Evolutionary conservation across 2,797 vertebrate genomes (phyloP), one percentile per base, ranked within the genome.

Genomic region (Mastacembelus armatus): DNA sequence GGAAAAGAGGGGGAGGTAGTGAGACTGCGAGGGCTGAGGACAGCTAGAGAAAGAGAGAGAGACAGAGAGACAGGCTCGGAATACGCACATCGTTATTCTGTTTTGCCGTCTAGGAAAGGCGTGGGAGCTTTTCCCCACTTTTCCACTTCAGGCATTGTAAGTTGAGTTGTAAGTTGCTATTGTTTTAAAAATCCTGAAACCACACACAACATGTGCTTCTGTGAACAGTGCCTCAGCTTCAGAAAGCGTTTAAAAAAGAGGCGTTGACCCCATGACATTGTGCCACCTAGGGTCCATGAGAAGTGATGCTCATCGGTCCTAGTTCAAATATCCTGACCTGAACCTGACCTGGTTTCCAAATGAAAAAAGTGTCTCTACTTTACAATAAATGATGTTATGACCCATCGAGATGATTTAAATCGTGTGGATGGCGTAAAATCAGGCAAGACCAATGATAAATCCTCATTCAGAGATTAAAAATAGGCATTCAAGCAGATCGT

Each of bases 81-180:
- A 74, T 72, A 51, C 57, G 66, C 66, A 74, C 68, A 76, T 35
- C 66, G 59, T 44, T 24, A 26, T 72, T 77, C 43, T 64, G 47
- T 66, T 71, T 44, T 61, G 63, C 44, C 52, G 16, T 77, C 71
- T 57, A 82, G 81, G 66, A 76, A 84, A 81, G 30, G 66, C 52
- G 65, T 82, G 66, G 67, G 67, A 71, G 54, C 39, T 18, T 14
- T 5, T 15, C n/a, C 7, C 1, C 1, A n/a, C 27, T 10, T 6
- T n/a, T 38, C 42, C 44, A 68, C 49, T 74, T 72, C 19, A 30
- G 29, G 51, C 29, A 49, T 66, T 76, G 66, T 42, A n/a, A n/a
- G n/a, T n/a, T n/a, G 57, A 52, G 10, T 45, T 7, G 54, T 74
- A 56, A 59, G 74, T 71, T 75, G 66, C 24, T 44, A 66, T 72